Base-by-base conservation (phyloP, 2,113 vertebrate genomes). In the Noctilio leporinus region DNA sequence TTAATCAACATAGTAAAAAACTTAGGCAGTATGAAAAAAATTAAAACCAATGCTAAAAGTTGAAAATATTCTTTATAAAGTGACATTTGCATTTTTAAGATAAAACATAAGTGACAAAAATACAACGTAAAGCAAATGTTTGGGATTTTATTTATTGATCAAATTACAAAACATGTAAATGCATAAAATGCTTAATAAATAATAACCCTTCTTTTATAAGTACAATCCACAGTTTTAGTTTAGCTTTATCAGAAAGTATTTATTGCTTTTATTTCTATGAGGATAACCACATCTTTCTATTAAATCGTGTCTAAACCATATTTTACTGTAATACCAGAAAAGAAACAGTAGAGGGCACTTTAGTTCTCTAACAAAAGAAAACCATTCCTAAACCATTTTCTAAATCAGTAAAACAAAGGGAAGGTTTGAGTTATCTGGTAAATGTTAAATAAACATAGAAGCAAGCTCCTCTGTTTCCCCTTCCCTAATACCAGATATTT, bases 291-390 rank as follows among this genome's bases (percentile, higher is more conserved):
- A n/a, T n/a, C 84, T 93, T 91, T 65, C 45, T 49, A 43, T 38
- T 92, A 43, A 82, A 95, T 73, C 28, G 35, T 53, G 24, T 81
- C 14, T 81, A 47, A 55, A 38, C 28, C 49, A 82, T 67, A 95
- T 40, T 78, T 69, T 30, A 10, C 30, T 95, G 95, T 94, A 95
- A 57, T 95, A 49, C 65, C 51, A 92, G 38, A 43, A 65, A 95
- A 55, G 0, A 43, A 93, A 75, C 97, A 96, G 95, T 38, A 97
- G 97, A 97, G 97, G 97, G 97, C 96, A 91, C 87, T 95, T 87
- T 83, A 77, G 94, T 78, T 89, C 96, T 95, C 96, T 96, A 76
- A 86, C 55, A 97, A 92, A 94, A 83, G 49, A 88, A 92, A 77
- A 70, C 33, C 10, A 2, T 70, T 82, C 14, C 35, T 67, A 84